Evolutionary conservation across 2,113 vertebrate species (phyloP), one percentile per base, ranked within the genome.

Genomic region (Chionis minor): DNA sequence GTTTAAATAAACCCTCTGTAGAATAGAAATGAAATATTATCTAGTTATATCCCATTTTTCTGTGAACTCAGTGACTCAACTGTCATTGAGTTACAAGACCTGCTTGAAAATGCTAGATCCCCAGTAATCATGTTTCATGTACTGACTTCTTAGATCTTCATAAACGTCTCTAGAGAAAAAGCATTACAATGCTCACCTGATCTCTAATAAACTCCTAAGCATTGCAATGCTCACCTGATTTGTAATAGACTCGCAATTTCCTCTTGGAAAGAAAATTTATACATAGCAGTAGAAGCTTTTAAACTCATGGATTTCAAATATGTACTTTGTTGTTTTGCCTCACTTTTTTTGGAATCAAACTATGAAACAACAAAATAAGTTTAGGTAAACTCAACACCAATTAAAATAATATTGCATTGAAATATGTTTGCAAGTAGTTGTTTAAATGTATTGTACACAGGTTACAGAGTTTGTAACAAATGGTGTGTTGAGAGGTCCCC

Each of bases 401-500:
- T 86, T 91, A 96, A 83, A 96, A 88, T 84, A 75, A 84, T 86
- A 92, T 51, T 90, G 3, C 45, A 62, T 59, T 96, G 90, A 71
- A 42, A 70, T 84, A 88, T 30, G 11, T 77, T 93, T 96, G n/a
- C 40, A 73, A 92, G 61, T 69, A 59, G 21, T 86, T 88, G 30
- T 70, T 92, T 90, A 93, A 88, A 93, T 10, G 21, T 91, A 63
- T 88, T 94, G 11, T 80, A 80, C 47, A 38, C 82, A 88, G 45
- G 54, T 88, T 86, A 75, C 24, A 49, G 81, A 83, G 28, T 91
- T 96, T 72, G 59, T 94, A 90, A 72, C n/a, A 96, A 96, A 95
- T 35, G n/a, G 63, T 1, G 0, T 61, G 35, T 65, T 80, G 93
- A 95, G 79, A 88, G 40, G 44, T 95, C 61, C 52, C 88, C 74